phyloP scores from a whole-genome alignment of 2,888 invertebrate genomes.

The Plebejus argus region DNA sequence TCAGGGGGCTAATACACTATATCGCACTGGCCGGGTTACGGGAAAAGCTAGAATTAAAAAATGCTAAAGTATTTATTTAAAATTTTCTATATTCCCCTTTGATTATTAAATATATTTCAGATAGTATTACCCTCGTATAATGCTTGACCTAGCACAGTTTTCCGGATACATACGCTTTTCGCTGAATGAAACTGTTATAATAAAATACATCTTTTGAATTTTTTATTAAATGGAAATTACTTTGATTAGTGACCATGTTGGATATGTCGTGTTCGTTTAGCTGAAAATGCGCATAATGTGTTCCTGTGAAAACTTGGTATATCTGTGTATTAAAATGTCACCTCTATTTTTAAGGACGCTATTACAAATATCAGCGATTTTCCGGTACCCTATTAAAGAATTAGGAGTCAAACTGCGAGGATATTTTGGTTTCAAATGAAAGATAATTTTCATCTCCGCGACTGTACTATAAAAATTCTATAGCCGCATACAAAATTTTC shows the following conservation, averaged over 20 bases:
- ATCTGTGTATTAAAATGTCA: not conserved
- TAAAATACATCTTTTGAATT: not conserved
- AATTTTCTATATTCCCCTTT: not conserved
- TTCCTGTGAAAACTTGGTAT: not conserved
- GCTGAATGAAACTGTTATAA: not conserved
- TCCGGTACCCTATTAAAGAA: too few species aligned
- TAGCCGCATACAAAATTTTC: too few species aligned
- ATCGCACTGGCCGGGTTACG: not conserved
- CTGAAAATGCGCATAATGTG: not conserved
- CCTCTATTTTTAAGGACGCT: too few species aligned
- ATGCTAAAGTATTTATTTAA: too few species aligned
- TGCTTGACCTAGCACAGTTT: constrained; percentile 26
- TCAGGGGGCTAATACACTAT: too few species aligned
- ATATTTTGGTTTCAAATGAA: too few species aligned
- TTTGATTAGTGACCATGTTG: not conserved
- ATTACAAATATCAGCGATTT: too few species aligned
- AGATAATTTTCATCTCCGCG: too few species aligned
- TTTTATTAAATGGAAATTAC: not conserved
- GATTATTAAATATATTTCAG: not conserved
- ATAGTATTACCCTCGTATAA: not conserved
- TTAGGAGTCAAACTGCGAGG: too few species aligned
- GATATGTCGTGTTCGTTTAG: not conserved
- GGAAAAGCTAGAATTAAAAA: not conserved
- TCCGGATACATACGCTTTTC: constrained; percentile 2
- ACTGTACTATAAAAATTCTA: too few species aligned